Evolutionary conservation across 1,140 invertebrate species (phyloP).

Genomic region (Marisa cornuarietis): DNA sequence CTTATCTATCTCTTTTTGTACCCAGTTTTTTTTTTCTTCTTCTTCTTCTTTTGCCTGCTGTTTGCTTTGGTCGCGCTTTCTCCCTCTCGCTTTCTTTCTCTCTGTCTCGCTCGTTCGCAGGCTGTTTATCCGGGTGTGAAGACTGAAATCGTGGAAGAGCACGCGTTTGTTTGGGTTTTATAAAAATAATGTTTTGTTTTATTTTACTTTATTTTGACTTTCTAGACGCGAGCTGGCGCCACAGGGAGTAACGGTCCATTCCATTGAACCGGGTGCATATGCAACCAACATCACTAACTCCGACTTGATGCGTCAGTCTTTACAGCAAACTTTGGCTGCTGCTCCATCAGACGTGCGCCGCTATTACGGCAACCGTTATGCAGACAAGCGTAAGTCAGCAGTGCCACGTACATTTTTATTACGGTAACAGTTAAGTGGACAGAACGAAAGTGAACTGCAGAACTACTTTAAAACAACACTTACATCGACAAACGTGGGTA

Average conservation of each 20-base stretch:
- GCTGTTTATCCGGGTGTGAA: too few relatives aligned
- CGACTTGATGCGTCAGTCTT: neutral
- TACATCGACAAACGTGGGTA: too few relatives aligned
- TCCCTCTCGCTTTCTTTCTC: too few relatives aligned
- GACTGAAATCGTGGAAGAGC: neutral
- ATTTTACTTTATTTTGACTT: neutral
- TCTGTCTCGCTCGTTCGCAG: too few relatives aligned
- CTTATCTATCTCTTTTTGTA: too few relatives aligned
- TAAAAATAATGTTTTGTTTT: constrained; percentile 1
- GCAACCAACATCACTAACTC: constrained; percentile 46
- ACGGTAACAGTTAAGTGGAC: too few relatives aligned
- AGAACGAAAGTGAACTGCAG: too few relatives aligned
- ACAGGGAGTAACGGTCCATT: constrained; percentile 53
- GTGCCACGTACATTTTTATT: too few relatives aligned
- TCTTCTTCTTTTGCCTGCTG: too few relatives aligned
- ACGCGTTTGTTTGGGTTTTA: constrained; percentile 2
- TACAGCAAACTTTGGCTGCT: neutral
- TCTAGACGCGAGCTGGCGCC: constrained; percentile 32
- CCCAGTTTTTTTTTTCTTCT: too few relatives aligned
- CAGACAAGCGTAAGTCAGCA: constrained; percentile 49
- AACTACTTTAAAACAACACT: too few relatives aligned
- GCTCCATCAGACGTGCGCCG: constrained; percentile 30
- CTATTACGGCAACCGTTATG: constrained; percentile 56
- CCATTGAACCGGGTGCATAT: constrained; percentile 61
- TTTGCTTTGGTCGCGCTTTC: too few relatives aligned